Conservation (phyloP, 2,888 invertebrate genomes). For the Micoletzkya japonica region DNA sequence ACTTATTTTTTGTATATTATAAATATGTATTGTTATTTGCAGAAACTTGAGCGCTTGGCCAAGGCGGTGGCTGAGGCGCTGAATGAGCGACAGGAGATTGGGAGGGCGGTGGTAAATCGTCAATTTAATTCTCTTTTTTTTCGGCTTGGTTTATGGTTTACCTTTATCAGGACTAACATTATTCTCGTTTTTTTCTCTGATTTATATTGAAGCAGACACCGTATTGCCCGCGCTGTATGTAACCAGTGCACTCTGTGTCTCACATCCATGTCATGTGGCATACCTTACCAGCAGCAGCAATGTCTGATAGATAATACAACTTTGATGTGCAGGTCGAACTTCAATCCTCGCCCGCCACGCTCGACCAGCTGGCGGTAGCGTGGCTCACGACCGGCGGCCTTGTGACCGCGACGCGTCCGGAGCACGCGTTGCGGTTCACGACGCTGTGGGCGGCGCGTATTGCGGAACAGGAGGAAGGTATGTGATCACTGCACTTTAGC, state of each 20-base stretch:
- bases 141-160: neutral
- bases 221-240: too few species aligned
- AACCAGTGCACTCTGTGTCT: too few species aligned
- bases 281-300: too few species aligned
- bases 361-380: too few species aligned
- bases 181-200: too few species aligned
- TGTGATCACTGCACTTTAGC: too few species aligned
- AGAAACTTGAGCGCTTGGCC: constrained; percentile 10
- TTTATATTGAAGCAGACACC: too few species aligned
- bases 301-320: too few species aligned
- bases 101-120: neutral
- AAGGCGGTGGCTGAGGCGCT: neutral
- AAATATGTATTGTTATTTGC: neutral
- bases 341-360: too few species aligned
- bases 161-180: neutral
- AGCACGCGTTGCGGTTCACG: neutral
- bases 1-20: neutral
- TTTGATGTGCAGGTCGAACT: too few species aligned
- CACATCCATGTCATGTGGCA: too few species aligned
- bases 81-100: neutral
- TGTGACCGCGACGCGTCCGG: neutral
- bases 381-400: too few species aligned
- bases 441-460: constrained; percentile 1
- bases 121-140: neutral
- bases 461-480: constrained; percentile 1